phyloP scores from a whole-genome alignment of 2,797 vertebrate species.

The Sebastes glaucus region DNA sequence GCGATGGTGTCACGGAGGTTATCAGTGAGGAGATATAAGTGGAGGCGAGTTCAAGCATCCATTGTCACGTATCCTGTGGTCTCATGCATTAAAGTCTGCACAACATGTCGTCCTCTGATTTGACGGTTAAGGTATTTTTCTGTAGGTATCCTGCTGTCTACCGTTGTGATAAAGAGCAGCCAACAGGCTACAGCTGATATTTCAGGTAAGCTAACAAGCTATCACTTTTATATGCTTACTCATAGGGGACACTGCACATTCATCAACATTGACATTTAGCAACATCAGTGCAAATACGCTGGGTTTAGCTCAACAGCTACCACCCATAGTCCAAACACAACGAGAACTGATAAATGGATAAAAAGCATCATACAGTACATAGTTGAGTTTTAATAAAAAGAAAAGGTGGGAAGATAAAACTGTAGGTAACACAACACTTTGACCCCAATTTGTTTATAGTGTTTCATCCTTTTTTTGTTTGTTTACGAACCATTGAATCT shows the following conservation, averaged over 20 bases:
- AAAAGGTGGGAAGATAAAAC: too few relatives aligned
- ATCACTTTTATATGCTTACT: neutral
- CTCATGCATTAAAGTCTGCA: neutral
- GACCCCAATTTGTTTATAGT: too few relatives aligned
- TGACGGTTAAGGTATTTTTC: neutral
- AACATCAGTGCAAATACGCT: neutral
- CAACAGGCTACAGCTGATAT: neutral
- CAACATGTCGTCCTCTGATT: neutral
- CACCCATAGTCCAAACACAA: neutral
- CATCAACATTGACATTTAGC: neutral
- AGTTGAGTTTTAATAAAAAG: neutral
- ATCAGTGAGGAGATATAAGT: conserved; percentile 14
- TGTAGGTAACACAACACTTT: neutral
- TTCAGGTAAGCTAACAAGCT: neutral
- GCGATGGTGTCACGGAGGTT: conserved; percentile 19
- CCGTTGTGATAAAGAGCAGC: neutral
- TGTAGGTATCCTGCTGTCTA: neutral
- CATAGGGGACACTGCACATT: neutral
- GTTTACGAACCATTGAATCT: too few relatives aligned
- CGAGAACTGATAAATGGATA: neutral
- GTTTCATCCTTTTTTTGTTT: too few relatives aligned
- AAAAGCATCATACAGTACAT: neutral
- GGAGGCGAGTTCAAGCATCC: conserved; percentile 17
- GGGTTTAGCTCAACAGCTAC: neutral
- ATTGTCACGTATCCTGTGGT: neutral